A percentile compares a stretch with the other conserved stretches of the same genome.
Evolutionary conservation across 2,797 vertebrate species (phyloP).

Genomic region (Silurus lanzhouensis): DNA sequence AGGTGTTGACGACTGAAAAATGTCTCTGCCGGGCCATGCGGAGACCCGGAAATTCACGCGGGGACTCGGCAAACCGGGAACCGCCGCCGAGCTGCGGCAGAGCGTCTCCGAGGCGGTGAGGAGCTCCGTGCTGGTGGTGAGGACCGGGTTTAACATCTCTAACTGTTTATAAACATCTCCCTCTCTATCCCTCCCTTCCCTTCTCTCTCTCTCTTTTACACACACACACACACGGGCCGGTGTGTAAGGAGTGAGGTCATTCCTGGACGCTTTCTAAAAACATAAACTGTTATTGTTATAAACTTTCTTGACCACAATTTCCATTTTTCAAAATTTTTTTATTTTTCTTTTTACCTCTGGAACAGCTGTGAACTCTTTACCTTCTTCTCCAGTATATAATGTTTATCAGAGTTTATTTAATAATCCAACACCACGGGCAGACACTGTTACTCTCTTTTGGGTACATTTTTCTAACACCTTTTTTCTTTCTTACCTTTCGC

Average conservation of each 20-base stretch:
- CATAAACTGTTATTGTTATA: conserved; percentile 4
- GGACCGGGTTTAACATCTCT: conserved; percentile 44
- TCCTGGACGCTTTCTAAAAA: not conserved
- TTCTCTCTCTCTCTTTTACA: not conserved
- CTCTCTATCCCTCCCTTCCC: not conserved
- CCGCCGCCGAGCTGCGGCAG: conserved; percentile 91
- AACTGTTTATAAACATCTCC: not conserved
- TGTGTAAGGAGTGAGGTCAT: not conserved
- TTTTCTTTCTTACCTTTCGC: not conserved
- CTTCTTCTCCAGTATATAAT: not conserved
- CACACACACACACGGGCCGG: too few species aligned
- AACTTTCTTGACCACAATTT: not conserved
- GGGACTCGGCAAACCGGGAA: conserved; percentile 90
- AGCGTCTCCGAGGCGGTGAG: conserved; percentile 95
- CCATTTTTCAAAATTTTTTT: not conserved
- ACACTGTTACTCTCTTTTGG: not conserved
- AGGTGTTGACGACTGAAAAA: conserved; percentile 42
- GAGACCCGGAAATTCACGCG: conserved; percentile 93
- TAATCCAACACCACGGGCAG: not conserved
- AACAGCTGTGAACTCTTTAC: not conserved
- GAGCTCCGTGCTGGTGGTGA: conserved; percentile 89
- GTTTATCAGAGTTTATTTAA: conserved; percentile 8
- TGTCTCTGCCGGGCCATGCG: conserved; percentile 71
- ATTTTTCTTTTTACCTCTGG: not conserved
- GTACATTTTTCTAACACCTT: not conserved